Percentiles rank a stretch among this genome's conserved stretches.
Evolutionary conservation across 1,140 invertebrate species (phyloP).

Genomic region (Caerostris extrusa): DNA sequence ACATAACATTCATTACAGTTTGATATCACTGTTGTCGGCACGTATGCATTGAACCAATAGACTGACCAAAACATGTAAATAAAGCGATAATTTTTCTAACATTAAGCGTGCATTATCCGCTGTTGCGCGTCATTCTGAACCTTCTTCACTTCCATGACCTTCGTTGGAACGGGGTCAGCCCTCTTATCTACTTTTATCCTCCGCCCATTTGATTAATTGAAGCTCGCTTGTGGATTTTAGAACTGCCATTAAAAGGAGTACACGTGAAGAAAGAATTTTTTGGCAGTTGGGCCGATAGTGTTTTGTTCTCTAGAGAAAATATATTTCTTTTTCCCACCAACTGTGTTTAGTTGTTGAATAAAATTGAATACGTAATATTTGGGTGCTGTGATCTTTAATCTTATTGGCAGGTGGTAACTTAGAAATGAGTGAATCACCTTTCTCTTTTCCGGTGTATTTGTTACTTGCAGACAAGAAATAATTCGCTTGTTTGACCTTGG

Average conservation of each 20-base stretch:
- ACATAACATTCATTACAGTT: not conserved
- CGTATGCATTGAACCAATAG: not conserved
- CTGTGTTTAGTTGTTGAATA: too few relatives aligned
- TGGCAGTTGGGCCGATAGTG: too few relatives aligned
- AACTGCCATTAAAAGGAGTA: not conserved
- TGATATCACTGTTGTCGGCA: not conserved
- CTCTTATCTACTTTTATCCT: not conserved
- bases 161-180: not conserved
- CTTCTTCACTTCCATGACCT: not conserved
- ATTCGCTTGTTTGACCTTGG: too few relatives aligned
- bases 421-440: too few relatives aligned
- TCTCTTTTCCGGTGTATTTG: too few relatives aligned
- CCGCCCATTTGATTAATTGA: slow-evolving; percentile 12
- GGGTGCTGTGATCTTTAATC: too few relatives aligned
- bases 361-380: too few relatives aligned
- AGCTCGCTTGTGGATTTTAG: not conserved
- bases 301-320: not conserved
- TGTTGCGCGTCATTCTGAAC: slow-evolving; percentile 1
- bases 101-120: slow-evolving; percentile 15
- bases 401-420: too few relatives aligned
- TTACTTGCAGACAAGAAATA: too few relatives aligned
- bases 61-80: not conserved
- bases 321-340: too few relatives aligned
- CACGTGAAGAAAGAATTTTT: not conserved
- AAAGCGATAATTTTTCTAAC: slow-evolving; percentile 18